These are phyloP conservation scores for Hystrix cristata DNA, from an alignment of 2,113 vertebrate genomes.

Conservation along the genomic window DNA sequence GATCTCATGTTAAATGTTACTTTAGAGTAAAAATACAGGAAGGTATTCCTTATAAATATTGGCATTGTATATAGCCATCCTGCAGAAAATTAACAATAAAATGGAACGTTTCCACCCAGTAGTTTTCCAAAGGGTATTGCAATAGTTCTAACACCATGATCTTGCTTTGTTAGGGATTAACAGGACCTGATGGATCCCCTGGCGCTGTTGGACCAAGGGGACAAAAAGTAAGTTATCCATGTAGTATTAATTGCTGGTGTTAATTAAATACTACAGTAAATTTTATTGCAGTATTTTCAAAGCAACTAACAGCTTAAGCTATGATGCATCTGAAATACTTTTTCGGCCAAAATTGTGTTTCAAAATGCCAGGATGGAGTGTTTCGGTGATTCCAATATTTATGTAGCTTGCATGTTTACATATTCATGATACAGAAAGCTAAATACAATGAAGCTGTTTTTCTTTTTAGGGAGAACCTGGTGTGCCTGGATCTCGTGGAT, in stretches of 20 bases:
- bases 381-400: slow-evolving; percentile 24
- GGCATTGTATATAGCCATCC: neutral
- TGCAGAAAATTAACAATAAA: slow-evolving; percentile 31
- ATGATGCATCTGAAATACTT: slow-evolving; percentile 16
- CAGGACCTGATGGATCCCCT: slow-evolving; percentile 93
- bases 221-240: slow-evolving; percentile 93
- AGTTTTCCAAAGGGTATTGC: neutral
- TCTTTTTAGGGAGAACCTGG: slow-evolving; percentile 96
- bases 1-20: slow-evolving; percentile 3
- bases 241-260: slow-evolving; percentile 10
- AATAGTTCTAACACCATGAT: slow-evolving; percentile 51
- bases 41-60: slow-evolving; percentile 37
- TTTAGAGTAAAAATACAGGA: neutral
- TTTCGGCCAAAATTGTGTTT: slow-evolving; percentile 27
- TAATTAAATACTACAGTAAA: neutral
- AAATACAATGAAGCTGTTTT: slow-evolving; percentile 65
- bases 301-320: slow-evolving; percentile 28
- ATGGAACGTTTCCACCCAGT: neutral
- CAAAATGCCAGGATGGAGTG: slow-evolving; percentile 12
- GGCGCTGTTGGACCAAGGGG: slow-evolving; percentile 93
- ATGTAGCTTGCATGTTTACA: neutral
- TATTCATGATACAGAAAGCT: slow-evolving; percentile 10
- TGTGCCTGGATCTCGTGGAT: slow-evolving; percentile 92
- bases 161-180: slow-evolving; percentile 92
- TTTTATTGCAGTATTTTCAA: slow-evolving; percentile 44